Conservation (phyloP, 2,113 vertebrate species). For the Channa maculata region DNA sequence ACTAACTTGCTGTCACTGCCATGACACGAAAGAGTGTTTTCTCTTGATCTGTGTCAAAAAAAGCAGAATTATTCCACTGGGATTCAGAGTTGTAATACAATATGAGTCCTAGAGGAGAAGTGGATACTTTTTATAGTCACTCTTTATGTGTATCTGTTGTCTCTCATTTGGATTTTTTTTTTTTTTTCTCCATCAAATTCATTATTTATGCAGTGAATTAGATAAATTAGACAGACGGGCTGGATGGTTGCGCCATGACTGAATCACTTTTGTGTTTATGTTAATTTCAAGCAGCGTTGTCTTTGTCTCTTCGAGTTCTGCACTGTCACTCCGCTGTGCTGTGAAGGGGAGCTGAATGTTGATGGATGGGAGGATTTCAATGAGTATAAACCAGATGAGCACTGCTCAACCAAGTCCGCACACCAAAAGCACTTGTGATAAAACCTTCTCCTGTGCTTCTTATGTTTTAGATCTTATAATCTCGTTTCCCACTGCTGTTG, state of each 20-base stretch:
- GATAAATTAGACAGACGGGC: conserved; percentile 66
- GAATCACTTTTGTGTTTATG: conserved; percentile 65
- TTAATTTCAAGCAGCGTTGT: conserved; percentile 55
- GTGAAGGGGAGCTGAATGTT: conserved; percentile 49
- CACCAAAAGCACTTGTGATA: conserved; percentile 41
- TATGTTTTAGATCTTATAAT: conserved; percentile 54
- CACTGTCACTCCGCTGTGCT: conserved; percentile 50
- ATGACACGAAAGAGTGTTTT: conserved; percentile 3
- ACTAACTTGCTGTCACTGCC: not conserved
- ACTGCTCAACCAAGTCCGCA: conserved; percentile 53
- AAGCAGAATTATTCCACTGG: not conserved
- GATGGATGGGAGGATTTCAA: conserved; percentile 66
- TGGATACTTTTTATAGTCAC: conserved; percentile 2
- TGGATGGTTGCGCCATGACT: conserved; percentile 57
- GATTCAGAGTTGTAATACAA: conserved; percentile 15
- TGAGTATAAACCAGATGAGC: conserved; percentile 58
- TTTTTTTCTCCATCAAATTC: conserved; percentile 66
- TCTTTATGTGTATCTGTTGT: conserved; percentile 39
- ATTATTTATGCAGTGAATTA: conserved; percentile 75
- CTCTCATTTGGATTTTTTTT: conserved; percentile 68
- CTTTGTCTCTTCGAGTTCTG: conserved; percentile 49
- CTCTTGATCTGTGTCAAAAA: conserved; percentile 18
- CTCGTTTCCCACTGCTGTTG: conserved; percentile 52
- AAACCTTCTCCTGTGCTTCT: conserved; percentile 44
- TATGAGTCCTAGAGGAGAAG: conserved; percentile 4